Percentiles rank a stretch among this genome's conserved stretches.
phyloP scores from a whole-genome alignment of 2,113 vertebrate genomes.

The Dolichallabes microphthalmus region DNA sequence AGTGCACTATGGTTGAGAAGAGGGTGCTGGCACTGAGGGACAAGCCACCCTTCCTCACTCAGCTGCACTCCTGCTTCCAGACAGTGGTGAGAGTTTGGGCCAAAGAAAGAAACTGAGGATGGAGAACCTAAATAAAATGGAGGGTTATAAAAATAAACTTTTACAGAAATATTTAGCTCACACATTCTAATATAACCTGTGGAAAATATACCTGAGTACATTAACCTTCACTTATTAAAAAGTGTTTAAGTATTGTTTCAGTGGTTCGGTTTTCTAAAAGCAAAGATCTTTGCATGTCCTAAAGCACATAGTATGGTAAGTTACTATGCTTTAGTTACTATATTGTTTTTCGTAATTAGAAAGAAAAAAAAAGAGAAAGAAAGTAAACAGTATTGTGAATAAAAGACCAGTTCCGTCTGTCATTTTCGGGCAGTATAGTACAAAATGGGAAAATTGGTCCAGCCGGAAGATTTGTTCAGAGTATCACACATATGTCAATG shows the following conservation, averaged over 20 bases:
- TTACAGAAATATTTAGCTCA: background rate
- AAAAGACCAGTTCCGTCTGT: background rate
- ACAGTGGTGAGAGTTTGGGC: constrained; percentile 79
- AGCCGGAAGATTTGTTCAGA: background rate
- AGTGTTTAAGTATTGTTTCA: background rate
- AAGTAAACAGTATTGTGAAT: no score
- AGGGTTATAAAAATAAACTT: background rate
- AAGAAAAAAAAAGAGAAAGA: no score
- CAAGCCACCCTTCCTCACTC: constrained; percentile 91
- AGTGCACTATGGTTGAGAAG: constrained; percentile 98
- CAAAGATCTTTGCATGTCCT: background rate
- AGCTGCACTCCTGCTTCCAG: constrained; percentile 97
- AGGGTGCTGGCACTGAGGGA: constrained; percentile 89
- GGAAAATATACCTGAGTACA: background rate
- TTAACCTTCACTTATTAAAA: background rate
- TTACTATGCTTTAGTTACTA: no score
- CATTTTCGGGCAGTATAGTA: background rate
- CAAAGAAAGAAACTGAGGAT: background rate
- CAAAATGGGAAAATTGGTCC: background rate
- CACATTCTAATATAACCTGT: background rate
- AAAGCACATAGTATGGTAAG: background rate
- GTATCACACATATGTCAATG: background rate
- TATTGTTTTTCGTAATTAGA: no score
- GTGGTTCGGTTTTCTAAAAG: background rate
- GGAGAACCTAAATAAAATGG: background rate